Conservation (phyloP, 2,888 invertebrate genomes). For the Netelia inedita region DNA sequence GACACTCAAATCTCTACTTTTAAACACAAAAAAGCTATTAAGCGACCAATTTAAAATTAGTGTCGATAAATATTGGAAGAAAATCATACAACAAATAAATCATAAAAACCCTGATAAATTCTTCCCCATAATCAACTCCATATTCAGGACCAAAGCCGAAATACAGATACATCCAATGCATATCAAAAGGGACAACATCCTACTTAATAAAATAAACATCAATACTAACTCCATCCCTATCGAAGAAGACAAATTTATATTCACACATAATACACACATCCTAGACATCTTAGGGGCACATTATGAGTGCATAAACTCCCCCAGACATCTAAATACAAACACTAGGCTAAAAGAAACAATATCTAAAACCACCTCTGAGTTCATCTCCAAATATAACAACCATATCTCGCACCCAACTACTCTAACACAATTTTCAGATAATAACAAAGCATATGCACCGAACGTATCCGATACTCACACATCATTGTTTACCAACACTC, state of each 20-base stretch:
- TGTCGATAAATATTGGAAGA: constrained; percentile 26
- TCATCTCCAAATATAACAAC: constrained; percentile 1
- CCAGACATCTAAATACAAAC: not conserved
- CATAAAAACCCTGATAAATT: constrained; percentile 40
- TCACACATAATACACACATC: not conserved
- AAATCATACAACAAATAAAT: constrained; percentile 11
- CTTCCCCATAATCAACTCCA: constrained; percentile 85
- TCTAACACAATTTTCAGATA: not conserved
- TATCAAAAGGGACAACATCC: not conserved
- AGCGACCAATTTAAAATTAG: constrained; percentile 4
- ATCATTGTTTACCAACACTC: not conserved
- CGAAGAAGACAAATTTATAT: constrained; percentile 16
- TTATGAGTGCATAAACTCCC: constrained; percentile 32
- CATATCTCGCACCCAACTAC: not conserved
- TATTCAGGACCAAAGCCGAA: constrained; percentile 14
- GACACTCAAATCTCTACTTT: not conserved
- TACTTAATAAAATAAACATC: not conserved
- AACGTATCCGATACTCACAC: not conserved
- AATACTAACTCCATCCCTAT: not conserved
- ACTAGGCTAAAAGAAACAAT: constrained; percentile 11
- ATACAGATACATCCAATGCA: not conserved
- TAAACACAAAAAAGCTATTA: not conserved
- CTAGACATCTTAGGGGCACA: constrained; percentile 9
- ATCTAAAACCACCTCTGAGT: not conserved
- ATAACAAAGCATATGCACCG: not conserved